Evolutionary conservation across 1,140 invertebrate genomes (phyloP).

Genomic region (Tyrophagus putrescentiae): DNA sequence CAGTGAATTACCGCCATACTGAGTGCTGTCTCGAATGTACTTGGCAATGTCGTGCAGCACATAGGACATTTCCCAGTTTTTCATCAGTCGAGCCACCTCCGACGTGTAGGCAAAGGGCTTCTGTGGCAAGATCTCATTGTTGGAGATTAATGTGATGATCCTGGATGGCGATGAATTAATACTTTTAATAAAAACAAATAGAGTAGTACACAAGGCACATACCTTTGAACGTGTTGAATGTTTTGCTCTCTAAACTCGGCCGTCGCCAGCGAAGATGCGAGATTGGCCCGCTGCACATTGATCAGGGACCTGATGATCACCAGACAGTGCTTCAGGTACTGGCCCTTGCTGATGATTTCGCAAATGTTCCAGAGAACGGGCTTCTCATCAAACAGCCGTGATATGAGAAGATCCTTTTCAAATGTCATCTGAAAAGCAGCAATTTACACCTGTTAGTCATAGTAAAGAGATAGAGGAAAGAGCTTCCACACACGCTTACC

Average conservation of each 20-base stretch:
- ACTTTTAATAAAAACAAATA: not conserved
- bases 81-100: not conserved
- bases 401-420: conserved; percentile 22
- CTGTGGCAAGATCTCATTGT: conserved; percentile 20
- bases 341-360: conserved; percentile 11
- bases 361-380: conserved; percentile 23
- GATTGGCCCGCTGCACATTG: conserved; percentile 21
- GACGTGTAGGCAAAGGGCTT: conserved; percentile 21
- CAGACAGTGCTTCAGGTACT: conserved; percentile 15
- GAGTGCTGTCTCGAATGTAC: conserved; percentile 19
- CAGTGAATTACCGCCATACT: not conserved
- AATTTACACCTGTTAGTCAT: not conserved
- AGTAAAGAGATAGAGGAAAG: not conserved
- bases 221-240: conserved; percentile 16
- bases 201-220: not conserved
- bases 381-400: conserved; percentile 20
- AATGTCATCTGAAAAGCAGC: conserved; percentile 19
- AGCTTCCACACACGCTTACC: conserved; percentile 1
- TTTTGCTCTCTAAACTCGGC: conserved; percentile 12
- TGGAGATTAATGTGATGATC: conserved; percentile 18
- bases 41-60: conserved; percentile 22
- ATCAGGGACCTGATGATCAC: conserved; percentile 21
- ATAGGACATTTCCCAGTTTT: conserved; percentile 22
- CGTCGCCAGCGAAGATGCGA: conserved; percentile 23
- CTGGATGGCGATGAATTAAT: not conserved